These are phyloP conservation scores for Perca schrenkii DNA, from an alignment of 2,113 vertebrate genomes.

Conservation along the genomic window DNA sequence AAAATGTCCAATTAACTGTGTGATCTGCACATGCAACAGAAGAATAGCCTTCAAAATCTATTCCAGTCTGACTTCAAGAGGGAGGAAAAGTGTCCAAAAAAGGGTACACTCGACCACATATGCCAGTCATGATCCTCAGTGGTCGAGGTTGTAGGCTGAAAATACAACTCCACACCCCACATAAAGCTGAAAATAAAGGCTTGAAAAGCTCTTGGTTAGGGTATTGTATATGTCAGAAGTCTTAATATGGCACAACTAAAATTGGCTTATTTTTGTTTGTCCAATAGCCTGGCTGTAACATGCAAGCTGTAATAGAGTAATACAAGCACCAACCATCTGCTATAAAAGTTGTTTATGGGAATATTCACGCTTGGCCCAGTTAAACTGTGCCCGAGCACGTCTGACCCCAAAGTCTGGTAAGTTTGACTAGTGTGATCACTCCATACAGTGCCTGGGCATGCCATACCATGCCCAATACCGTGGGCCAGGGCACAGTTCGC, in stretches of 20 bases:
- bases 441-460: no score
- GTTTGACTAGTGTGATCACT: no score
- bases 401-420: no score
- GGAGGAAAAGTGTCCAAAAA: slow-evolving; percentile 51
- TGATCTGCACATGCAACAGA: slow-evolving; percentile 28
- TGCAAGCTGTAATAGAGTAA: neutral
- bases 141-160: slow-evolving; percentile 63
- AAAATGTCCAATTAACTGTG: slow-evolving; percentile 21
- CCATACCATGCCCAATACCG: no score
- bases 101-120: slow-evolving; percentile 73
- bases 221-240: slow-evolving; percentile 42
- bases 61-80: slow-evolving; percentile 46
- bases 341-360: neutral
- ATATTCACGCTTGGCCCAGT: no score
- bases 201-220: slow-evolving; percentile 45
- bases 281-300: slow-evolving; percentile 31
- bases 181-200: slow-evolving; percentile 77
- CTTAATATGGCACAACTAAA: slow-evolving; percentile 55
- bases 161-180: slow-evolving; percentile 73
- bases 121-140: slow-evolving; percentile 60
- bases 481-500: no score
- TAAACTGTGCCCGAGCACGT: no score
- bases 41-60: slow-evolving; percentile 64
- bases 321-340: neutral
- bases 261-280: slow-evolving; percentile 25